Base-by-base conservation (phyloP, 2,797 vertebrate species). In the Florisuga fusca region DNA sequence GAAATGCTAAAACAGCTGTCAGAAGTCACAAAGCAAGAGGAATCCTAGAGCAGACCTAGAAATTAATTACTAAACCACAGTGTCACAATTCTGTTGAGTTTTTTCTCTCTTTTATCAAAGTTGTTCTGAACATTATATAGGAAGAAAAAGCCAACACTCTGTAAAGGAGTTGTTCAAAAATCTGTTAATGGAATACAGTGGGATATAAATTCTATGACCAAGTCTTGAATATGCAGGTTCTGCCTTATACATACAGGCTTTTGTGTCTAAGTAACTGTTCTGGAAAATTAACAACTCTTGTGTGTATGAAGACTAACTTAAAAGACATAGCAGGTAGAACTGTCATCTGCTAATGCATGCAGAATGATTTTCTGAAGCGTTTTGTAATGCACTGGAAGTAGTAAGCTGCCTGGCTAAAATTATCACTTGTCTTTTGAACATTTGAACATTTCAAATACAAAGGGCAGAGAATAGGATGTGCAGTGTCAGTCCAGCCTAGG, bases 171-270 rank as follows among this genome's bases (percentile, higher is more conserved):
- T 26, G 18, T 61, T 94, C 1, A 1, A 38, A 22, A 41, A 38
- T 69, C 0, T 2, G 16, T 71, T 67, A 16, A 15, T 55, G 57
- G 15, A 69, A 12, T 63, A 18, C 11, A 16, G 25, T 12, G 17
- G 36, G 21, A 15, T 67, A 16, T 55, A 2, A 55, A 7, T 36
- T 63, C 48, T 33, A 0, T 54, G 45, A 27, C 21, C 33, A 45
- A 23, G 59, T 25, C 67, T 15, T 45, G 36, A n/a, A 45, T 8
- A n/a, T 58, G 22, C 19, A 22, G 48, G 33, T 87, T n/a, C 22
- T 34, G 23, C 50, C 17, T 41, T 21, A 48, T 27, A 27, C 14
- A 2, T 1, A 10, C 1, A 23, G 27, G 3, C 2, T 73, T 71
- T 82, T 58, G 9, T 51, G 34, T 74, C 29, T n/a, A 10, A 58